Base-by-base conservation (phyloP, 1,140 invertebrate species). In the Parapsyche elsis region DNA sequence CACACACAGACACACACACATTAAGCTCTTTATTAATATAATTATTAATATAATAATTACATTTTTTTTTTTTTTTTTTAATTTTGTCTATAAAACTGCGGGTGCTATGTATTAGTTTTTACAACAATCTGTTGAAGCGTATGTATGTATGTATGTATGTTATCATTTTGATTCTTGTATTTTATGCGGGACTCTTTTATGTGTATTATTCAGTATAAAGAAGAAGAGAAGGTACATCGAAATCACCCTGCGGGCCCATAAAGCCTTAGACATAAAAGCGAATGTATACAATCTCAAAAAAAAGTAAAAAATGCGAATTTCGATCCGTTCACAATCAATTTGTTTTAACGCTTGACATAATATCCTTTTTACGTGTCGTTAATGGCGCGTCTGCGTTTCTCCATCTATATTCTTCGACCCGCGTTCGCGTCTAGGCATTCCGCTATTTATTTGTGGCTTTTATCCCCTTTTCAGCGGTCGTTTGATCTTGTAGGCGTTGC, bases 311-410 rank as follows among this genome's bases (percentile, higher is more conserved):
- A 46, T 5, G 30, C 12, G 71, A 73, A 73, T 45, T 73, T 73
- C 67, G 23, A 71, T 71, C 67, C 26, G 12, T 46, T 73, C 64
- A 73, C 71, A 49, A 73, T 73, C 71, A 23, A 73, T 73, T 73
- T 73, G 24, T 73, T 73, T 73, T 73, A 73, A 73, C 44, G 71
- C 16, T 73, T 19, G 71, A 73, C 71, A 46, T 73, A 73, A 73
- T 73, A 73, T 46, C 45, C n/a, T 73, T 73, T 73, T 73, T 16
- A 45, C 71, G 38, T 49, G 71, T 73, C 71, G 71, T 73, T 73
- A 73, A 73, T 73, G 71, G 12, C 21, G 64, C 21, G 64, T 14
- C n/a, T 61, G 10, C 2, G 19, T 57, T 57, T 4, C 4, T 16
- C 14, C 19, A 16, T 57, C 1, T 57, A 16, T 57, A 10, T 57